These are phyloP conservation scores for Fragum fragum DNA, from an alignment of 2,888 invertebrate genomes.

Conservation along the genomic window DNA sequence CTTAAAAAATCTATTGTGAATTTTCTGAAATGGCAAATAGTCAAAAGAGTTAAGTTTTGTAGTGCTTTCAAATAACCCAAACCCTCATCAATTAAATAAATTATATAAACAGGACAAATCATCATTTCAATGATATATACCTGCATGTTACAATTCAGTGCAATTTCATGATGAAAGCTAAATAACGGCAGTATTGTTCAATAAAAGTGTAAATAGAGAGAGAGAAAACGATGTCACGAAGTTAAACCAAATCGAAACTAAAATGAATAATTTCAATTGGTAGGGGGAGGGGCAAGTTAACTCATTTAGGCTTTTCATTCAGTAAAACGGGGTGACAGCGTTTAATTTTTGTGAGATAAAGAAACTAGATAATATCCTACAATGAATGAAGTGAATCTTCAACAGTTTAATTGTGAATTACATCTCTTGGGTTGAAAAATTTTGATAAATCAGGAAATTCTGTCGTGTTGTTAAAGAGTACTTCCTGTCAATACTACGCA, in stretches of 20 bases:
- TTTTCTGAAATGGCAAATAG: too few species aligned
- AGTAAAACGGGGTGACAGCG: slow-evolving; percentile 22
- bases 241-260: slow-evolving; percentile 6
- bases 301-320: neutral
- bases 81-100: too few species aligned
- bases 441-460: slow-evolving; percentile 27
- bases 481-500: slow-evolving; percentile 69
- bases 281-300: slow-evolving; percentile 11
- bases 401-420: neutral
- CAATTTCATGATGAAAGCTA: too few species aligned
- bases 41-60: too few species aligned
- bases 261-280: neutral
- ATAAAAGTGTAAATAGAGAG: too few species aligned
- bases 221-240: too few species aligned
- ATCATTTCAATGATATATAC: too few species aligned
- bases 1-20: too few species aligned
- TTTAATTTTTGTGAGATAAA: slow-evolving; percentile 19
- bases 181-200: too few species aligned
- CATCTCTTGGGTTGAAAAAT: slow-evolving; percentile 9
- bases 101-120: too few species aligned
- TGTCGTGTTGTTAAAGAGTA: slow-evolving; percentile 65
- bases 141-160: too few species aligned
- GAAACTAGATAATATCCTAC: neutral
- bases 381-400: neutral
- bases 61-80: too few species aligned